Evolutionary conservation across 2,888 invertebrate species (phyloP), one percentile per base, ranked within the genome.

Genomic region (Xestia xanthographa): DNA sequence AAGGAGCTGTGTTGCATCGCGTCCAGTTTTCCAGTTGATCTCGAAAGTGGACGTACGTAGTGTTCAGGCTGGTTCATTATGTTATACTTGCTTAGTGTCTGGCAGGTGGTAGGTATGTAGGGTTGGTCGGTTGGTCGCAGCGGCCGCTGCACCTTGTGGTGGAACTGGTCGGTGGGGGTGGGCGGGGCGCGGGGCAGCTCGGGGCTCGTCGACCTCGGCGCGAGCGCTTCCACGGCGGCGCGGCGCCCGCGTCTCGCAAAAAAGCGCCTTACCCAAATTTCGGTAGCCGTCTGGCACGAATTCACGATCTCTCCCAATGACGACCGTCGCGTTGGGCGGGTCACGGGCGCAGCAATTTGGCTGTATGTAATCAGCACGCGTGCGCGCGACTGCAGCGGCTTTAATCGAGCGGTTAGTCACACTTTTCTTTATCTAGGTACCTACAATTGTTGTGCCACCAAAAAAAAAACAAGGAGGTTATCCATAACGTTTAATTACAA

Each of bases 41-140:
- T 90, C 85, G 88, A 91, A 90, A 90, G 91, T 89, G 85, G 88
- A 86, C 85, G 83, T 83, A 85, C 63, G 84, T 86, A 80, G 73
- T 87, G 87, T 87, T 85, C 83, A 87, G 87, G 89, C 88, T 87
- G 86, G 91, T 90, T 90, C 90, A 83, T 84, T 84, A 90, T 91
- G 86, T 83, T 93, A 95, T 95, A 95, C 91, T 90, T 89, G 91
- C 95, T 92, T 93, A 94, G 94, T 92, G 95, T 95, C 95, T 95
- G 95, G 93, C 96, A 95, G 96, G 95, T 95, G 95, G 95, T 95
- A 95, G 93, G 91, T 95, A 95, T 95, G 94, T 95, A 94, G 95
- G 95, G 95, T 93, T 93, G 95, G 95, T 93, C 92, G 92, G 91
- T 91, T 80, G 88, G 86, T 76, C 91, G 92, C 91, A 86, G 93